Evolutionary conservation across 2,113 vertebrate species (phyloP).

Genomic region (Channa maculata): DNA sequence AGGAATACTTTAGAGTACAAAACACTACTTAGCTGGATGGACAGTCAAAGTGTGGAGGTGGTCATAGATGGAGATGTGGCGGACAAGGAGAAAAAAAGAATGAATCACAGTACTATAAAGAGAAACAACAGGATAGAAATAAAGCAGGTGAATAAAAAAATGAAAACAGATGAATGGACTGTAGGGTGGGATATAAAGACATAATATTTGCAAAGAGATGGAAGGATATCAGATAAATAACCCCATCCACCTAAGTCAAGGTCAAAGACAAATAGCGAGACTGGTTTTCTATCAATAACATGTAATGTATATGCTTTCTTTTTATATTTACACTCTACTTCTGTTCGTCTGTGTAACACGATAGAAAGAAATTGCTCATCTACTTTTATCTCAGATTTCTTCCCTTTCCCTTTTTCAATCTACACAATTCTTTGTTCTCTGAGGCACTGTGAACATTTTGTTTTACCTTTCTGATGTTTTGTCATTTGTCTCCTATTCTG

Average conservation of each 20-base stretch:
- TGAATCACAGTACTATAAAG: neutral
- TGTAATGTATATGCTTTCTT: constrained; percentile 18
- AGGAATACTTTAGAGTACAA: neutral
- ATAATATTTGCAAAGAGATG: constrained; percentile 23
- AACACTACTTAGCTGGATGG: neutral
- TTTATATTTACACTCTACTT: constrained; percentile 11
- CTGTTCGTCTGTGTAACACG: constrained; percentile 3
- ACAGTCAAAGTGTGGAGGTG: neutral
- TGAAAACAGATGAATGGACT: neutral
- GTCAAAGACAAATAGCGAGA: constrained; percentile 35
- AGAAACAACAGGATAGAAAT: constrained; percentile 8
- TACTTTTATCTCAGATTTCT: constrained; percentile 24
- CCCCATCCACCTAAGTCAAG: constrained; percentile 40
- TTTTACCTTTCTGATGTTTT: constrained; percentile 28
- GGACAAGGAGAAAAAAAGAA: constrained; percentile 6
- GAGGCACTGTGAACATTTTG: constrained; percentile 25
- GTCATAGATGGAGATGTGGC: neutral
- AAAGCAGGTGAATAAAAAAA: constrained; percentile 9
- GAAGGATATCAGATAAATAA: constrained; percentile 30
- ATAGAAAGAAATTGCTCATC: constrained; percentile 33
- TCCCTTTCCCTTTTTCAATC: neutral
- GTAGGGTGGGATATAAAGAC: constrained; percentile 13
- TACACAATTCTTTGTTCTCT: neutral
- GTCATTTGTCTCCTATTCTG: constrained; percentile 12
- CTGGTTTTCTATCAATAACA: constrained; percentile 11